Percentiles rank a stretch among this genome's conserved stretches.
These are phyloP conservation scores for Sinelater perroti DNA, from an alignment of 2,888 invertebrate species.

Conservation along the genomic window DNA sequence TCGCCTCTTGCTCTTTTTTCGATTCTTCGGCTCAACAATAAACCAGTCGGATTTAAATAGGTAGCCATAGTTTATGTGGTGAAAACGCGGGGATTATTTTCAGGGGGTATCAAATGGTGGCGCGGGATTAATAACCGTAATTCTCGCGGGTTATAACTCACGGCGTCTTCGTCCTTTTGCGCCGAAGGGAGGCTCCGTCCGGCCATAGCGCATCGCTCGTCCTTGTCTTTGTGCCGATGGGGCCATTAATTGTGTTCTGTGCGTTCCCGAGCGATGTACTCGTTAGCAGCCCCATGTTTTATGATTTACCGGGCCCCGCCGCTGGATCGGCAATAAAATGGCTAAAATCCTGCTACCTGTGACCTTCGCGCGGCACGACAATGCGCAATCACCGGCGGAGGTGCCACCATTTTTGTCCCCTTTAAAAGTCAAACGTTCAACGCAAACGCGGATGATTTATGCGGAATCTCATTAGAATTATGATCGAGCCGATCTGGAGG, in stretches of 20 bases:
- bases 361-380: conserved; percentile 6
- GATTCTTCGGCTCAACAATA: conserved; percentile 30
- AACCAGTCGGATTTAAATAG: conserved; percentile 30
- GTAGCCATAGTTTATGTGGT: conserved; percentile 26
- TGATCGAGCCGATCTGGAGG: background rate
- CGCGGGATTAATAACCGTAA: conserved; percentile 29
- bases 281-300: conserved; percentile 16
- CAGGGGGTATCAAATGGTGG: background rate
- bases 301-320: conserved; percentile 12
- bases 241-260: conserved; percentile 22
- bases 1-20: conserved; percentile 9
- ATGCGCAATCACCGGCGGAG: background rate
- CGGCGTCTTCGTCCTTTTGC: conserved; percentile 20
- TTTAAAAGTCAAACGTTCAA: background rate
- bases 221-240: conserved; percentile 34
- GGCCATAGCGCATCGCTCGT: conserved; percentile 34
- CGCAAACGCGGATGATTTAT: conserved; percentile 2
- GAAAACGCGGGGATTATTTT: conserved; percentile 14
- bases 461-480: conserved; percentile 4
- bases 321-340: conserved; percentile 6
- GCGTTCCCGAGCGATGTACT: conserved; percentile 25
- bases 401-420: background rate
- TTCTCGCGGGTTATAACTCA: conserved; percentile 29
- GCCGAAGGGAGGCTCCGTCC: conserved; percentile 19
- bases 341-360: background rate